These are phyloP conservation scores for Panagrolaimus sp. DNA, from an alignment of 1,140 invertebrate species.

Conservation along the genomic window DNA sequence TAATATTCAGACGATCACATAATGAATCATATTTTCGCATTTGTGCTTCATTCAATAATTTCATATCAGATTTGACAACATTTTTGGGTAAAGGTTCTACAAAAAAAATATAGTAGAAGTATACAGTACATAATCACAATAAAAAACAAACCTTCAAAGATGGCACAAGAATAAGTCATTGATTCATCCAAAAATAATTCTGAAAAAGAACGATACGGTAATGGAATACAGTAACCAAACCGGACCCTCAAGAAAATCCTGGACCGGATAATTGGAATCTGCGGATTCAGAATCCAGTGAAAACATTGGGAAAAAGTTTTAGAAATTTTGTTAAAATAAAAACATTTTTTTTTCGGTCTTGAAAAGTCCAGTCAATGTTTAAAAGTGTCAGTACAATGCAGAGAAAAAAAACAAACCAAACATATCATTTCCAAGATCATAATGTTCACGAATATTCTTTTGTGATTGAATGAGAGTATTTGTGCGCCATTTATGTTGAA, in stretches of 20 bases:
- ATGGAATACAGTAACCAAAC: too few relatives aligned
- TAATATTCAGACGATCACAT: constrained; percentile 46
- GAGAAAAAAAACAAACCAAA: too few relatives aligned
- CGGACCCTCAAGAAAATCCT: too few relatives aligned
- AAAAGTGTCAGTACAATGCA: too few relatives aligned
- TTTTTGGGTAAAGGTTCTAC: not conserved
- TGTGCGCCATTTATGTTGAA: constrained; percentile 27
- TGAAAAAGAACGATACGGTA: too few relatives aligned
- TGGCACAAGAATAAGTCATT: constrained; percentile 49
- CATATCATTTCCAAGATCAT: constrained; percentile 50
- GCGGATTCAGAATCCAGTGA: too few relatives aligned
- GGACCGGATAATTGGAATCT: too few relatives aligned
- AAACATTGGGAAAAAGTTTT: too few relatives aligned
- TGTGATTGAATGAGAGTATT: constrained; percentile 21
- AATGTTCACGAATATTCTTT: constrained; percentile 45
- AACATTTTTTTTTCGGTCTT: too few relatives aligned
- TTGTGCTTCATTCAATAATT: constrained; percentile 47
- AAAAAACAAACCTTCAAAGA: constrained; percentile 34
- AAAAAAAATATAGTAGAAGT: not conserved
- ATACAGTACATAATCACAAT: not conserved
- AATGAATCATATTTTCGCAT: constrained; percentile 52
- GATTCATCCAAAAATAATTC: constrained; percentile 41
- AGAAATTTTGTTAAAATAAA: too few relatives aligned
- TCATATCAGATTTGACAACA: not conserved
- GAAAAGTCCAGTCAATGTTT: too few relatives aligned